Evolutionary conservation across 2,888 invertebrate species (phyloP), one percentile per base, ranked within the genome.

Genomic region (Meganola albula): DNA sequence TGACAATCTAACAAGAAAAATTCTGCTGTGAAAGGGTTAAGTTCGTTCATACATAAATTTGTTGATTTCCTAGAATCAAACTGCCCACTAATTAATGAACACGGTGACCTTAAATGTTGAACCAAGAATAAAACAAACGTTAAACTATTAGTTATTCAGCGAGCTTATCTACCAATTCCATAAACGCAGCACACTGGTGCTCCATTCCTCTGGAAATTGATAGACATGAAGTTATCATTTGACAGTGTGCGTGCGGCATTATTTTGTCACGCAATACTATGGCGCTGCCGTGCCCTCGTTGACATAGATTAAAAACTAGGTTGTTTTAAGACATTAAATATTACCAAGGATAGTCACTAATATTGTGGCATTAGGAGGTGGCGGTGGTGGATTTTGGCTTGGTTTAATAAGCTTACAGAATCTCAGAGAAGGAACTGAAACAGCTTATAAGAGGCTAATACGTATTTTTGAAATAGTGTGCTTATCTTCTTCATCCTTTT

Each of bases 141-240:
- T 40, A 31, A 34, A 41, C 60, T 57, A 63, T 65, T 66, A 67
- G 56, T 56, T 58, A 59, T 61, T 66, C 54, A 53, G 50, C 57
- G 58, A 58, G 48, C 74, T 77, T 79, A 78, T 77, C 78, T 72
- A 68, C 51, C 57, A 60, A 67, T 62, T 70, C 63, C 62, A 60
- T 67, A 73, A 73, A 64, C 65, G 63, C 58, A 65, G 59, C 68
- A 58, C 64, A 64, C 63, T 40, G 37, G 62, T 63, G 64, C 53
- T 74, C 72, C 73, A 76, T 80, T 79, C 70, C 67, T 72, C 66
- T 73, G 63, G 54, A 79, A 84, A 83, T 83, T 84, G 84, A 85
- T 84, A 79, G 83, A 82, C 80, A 58, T 73, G 58, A 65, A 76
- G 82, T 85, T 85, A 85, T 85, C 84, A 83, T 84, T 84, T 85